phyloP scores from a whole-genome alignment of 1,140 invertebrate genomes.

The Lasioglossum baleicum region DNA sequence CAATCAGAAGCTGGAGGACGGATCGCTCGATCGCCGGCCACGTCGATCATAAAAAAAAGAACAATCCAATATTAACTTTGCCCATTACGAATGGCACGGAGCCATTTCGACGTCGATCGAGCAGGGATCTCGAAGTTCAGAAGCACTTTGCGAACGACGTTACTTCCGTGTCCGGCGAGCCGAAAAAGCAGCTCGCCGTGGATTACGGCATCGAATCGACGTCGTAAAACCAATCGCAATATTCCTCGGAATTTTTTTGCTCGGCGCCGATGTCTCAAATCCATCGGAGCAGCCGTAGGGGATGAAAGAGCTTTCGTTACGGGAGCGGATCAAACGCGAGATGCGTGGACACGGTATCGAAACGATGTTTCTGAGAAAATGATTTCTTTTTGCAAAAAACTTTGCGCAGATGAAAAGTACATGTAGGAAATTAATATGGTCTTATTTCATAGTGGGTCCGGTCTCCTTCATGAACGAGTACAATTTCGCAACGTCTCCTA shows the following conservation, averaged over 20 bases:
- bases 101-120: constrained; percentile 16
- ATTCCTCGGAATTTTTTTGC: not conserved
- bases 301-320: too few species aligned
- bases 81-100: constrained; percentile 11
- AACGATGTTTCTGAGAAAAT: too few species aligned
- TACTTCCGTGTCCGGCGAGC: constrained; percentile 1
- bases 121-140: not conserved
- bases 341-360: too few species aligned
- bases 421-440: too few species aligned
- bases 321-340: too few species aligned
- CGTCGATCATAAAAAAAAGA: not conserved
- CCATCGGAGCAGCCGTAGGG: too few species aligned
- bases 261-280: not conserved
- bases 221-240: not conserved
- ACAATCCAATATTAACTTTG: constrained; percentile 28
- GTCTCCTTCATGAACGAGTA: too few species aligned
- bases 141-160: constrained; percentile 24
- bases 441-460: too few species aligned
- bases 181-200: constrained; percentile 19
- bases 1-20: too few species aligned
- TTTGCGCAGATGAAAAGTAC: too few species aligned
- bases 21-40: not conserved
- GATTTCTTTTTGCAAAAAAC: too few species aligned
- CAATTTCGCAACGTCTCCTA: too few species aligned
- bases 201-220: not conserved